phyloP scores from a whole-genome alignment of 1,140 invertebrate genomes.

The Conopomorpha cramerella region DNA sequence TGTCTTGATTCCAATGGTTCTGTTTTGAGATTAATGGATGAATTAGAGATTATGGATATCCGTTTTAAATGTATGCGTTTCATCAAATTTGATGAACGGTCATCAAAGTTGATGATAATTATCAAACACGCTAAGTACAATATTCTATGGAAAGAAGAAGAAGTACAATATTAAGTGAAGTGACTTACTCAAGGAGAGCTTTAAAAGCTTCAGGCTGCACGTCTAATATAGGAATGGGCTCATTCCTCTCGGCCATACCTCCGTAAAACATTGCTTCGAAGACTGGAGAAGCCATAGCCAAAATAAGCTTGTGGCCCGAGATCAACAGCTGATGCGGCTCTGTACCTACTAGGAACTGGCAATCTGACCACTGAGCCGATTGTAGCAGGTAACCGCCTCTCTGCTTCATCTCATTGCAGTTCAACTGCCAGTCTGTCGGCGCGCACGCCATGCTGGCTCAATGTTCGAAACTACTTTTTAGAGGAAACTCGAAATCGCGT shows the following conservation, averaged over 20 bases:
- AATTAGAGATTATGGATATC: no score
- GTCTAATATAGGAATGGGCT: conserved; percentile 78
- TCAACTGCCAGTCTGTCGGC: conserved; percentile 73
- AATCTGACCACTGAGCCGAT: conserved; percentile 79
- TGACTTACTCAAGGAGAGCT: conserved; percentile 69
- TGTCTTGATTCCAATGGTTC: no score
- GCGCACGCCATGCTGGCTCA: conserved; percentile 23
- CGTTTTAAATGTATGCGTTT: no score
- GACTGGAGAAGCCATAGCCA: conserved; percentile 84
- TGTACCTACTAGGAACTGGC: conserved; percentile 80
- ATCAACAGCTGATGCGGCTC: conserved; percentile 74
- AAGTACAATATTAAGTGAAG: no score
- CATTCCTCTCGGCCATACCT: conserved; percentile 70
- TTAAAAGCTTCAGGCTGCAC: conserved; percentile 85
- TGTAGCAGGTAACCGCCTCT: conserved; percentile 72
- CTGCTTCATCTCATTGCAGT: conserved; percentile 69
- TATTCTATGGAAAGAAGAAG: no score
- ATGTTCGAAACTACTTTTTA: no score
- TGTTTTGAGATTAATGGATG: no score
- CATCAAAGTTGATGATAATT: no score
- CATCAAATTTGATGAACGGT: no score
- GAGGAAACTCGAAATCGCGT: no score
- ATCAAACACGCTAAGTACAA: no score
- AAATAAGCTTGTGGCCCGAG: conserved; percentile 77
- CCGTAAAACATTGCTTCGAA: conserved; percentile 81